A percentile compares a stretch with the other conserved stretches of the same genome.
These are phyloP conservation scores for Neodon shergylaensis DNA, from an alignment of 2,113 vertebrate species.

Conservation along the genomic window DNA sequence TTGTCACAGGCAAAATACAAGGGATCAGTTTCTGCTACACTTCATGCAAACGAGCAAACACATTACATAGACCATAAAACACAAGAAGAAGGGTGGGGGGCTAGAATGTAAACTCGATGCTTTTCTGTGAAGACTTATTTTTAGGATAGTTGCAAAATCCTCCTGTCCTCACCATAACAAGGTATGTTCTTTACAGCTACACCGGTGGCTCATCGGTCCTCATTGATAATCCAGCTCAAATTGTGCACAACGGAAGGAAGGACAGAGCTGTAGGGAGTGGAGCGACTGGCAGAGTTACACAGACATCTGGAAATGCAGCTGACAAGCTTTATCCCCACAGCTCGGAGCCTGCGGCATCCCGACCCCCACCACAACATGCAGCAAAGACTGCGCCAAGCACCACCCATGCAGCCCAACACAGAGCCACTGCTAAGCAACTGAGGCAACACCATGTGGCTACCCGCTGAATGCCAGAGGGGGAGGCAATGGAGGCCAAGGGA, in stretches of 20 bases:
- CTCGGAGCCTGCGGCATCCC: slow-evolving; percentile 73
- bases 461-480: slow-evolving; percentile 65
- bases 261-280: slow-evolving; percentile 79
- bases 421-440: slow-evolving; percentile 75
- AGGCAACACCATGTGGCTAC: neutral
- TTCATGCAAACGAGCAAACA: slow-evolving; percentile 86
- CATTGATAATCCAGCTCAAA: slow-evolving; percentile 74
- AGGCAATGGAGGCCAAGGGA: slow-evolving; percentile 8
- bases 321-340: slow-evolving; percentile 81
- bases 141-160: slow-evolving; percentile 72
- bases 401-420: slow-evolving; percentile 87
- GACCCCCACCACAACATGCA: slow-evolving; percentile 82
- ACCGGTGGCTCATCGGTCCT: slow-evolving; percentile 66
- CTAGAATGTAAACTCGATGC: slow-evolving; percentile 54
- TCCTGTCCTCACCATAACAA: slow-evolving; percentile 79
- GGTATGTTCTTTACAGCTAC: slow-evolving; percentile 79
- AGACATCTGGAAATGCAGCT: slow-evolving; percentile 80
- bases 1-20: slow-evolving; percentile 78
- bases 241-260: slow-evolving; percentile 77
- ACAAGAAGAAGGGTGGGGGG: slow-evolving; percentile 59
- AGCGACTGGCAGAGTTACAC: slow-evolving; percentile 81
- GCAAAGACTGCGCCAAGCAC: slow-evolving; percentile 85
- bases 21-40: slow-evolving; percentile 66
- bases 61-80: slow-evolving; percentile 77
- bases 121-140: slow-evolving; percentile 66